phyloP scores from a whole-genome alignment of 2,113 vertebrate genomes.

The Rattus norvegicus region GRCr8 NC_086027.1:112241501-112242000 shows the following conservation, averaged over 20 bases:
- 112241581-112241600: not conserved
- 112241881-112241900: not conserved
- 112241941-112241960: not conserved
- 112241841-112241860: not conserved
- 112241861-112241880: not conserved
- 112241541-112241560: too few relatives aligned
- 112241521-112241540: not conserved
- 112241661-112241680: not conserved
- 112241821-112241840: not conserved
- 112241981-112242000: not conserved
- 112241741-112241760: not conserved
- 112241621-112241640: not conserved
- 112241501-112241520: not conserved
- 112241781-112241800: not conserved
- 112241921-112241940: not conserved
- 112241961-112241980: not conserved
- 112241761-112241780: not conserved
- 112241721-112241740: not conserved
- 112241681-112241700: not conserved
- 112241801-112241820: not conserved
- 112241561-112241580: not conserved
- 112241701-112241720: not conserved
- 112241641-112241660: not conserved
- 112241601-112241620: not conserved
- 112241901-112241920: not conserved